Base-by-base conservation (phyloP, 2,888 invertebrate species). In the Sinelater perroti region DNA sequence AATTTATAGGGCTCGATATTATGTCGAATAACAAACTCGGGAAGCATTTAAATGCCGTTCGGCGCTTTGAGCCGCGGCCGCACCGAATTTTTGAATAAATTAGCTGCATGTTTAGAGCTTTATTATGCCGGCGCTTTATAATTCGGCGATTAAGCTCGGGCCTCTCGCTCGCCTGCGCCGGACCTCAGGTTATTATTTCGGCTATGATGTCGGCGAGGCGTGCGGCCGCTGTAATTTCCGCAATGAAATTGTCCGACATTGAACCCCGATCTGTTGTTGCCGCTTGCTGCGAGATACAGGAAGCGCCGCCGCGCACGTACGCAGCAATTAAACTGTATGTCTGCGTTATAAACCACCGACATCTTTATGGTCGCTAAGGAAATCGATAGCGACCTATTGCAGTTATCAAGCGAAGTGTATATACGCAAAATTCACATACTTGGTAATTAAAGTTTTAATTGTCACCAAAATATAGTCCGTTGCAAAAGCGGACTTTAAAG, bases 61-160 rank as follows among this genome's bases (percentile, higher is more conserved):
- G 47, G 35, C 35, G 33, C 47, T 51, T 51, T 38, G 51, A 51
- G 11, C 38, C 49, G 8, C 26, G 17, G 18, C 24, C 21, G 24
- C 16, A 20, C 38, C 35, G 38, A 38, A 38, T 49, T 49, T 51
- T 36, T 35, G 47, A 49, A 49, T 49, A 49, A 49, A 49, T 49
- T 49, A 49, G 8, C 35, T 26, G 24, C 24, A 33, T 36, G 24
- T 49, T 49, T 49, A 49, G 51, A 24, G 40, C 40, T 42, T 40
- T 49, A 46, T 49, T 49, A 49, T 24, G 36, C 31, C 24, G 35
- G 14, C 17, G 21, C 47, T 49, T 49, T 49, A 40, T 51, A 51
- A 51, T 51, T 40, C 31, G 20, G 38, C 30, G 51, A 51, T 51
- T 51, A 51, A 51, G 31, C 31, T 51, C 11, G 30, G 21, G 26